Percentiles rank a stretch among this genome's conserved stretches.
Conservation (phyloP, 2,888 invertebrate genomes). For the Balanococcus diminutus region DNA sequence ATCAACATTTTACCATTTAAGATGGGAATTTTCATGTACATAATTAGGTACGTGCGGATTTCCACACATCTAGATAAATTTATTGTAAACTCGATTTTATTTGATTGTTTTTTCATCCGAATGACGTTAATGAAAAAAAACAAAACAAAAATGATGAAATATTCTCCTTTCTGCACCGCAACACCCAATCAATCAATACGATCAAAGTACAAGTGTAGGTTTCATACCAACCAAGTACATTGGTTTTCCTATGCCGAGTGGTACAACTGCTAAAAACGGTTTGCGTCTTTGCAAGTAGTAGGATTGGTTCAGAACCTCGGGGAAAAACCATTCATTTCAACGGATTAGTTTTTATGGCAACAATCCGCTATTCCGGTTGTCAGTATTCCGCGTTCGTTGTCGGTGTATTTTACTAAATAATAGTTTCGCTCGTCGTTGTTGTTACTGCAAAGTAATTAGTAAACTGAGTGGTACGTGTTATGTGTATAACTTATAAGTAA, state of each 20-base stretch:
- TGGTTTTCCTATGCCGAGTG: not conserved
- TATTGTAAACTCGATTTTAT: not conserved
- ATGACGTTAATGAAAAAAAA: not conserved
- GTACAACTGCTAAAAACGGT: conserved; percentile 46
- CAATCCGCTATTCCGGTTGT: conserved; percentile 46
- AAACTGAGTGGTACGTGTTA: not conserved
- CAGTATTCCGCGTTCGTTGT: conserved; percentile 37
- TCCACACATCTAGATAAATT: not conserved
- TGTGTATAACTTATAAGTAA: not conserved
- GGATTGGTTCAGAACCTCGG: conserved; percentile 49
- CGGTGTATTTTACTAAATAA: conserved; percentile 10
- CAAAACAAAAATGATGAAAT: not conserved
- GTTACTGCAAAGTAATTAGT: not conserved
- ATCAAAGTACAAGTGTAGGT: not conserved
- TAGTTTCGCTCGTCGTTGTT: not conserved
- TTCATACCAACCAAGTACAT: not conserved
- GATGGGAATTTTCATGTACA: not conserved
- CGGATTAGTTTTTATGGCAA: conserved; percentile 50
- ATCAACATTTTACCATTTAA: not conserved
- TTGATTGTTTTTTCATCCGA: not conserved
- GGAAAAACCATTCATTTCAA: conserved; percentile 46
- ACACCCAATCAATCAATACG: not conserved
- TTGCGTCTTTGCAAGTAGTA: conserved; percentile 46
- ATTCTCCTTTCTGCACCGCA: not conserved
- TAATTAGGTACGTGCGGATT: not conserved